phyloP scores from a whole-genome alignment of 2,797 vertebrate species.

The Phrynocephalus forsythii region DNA sequence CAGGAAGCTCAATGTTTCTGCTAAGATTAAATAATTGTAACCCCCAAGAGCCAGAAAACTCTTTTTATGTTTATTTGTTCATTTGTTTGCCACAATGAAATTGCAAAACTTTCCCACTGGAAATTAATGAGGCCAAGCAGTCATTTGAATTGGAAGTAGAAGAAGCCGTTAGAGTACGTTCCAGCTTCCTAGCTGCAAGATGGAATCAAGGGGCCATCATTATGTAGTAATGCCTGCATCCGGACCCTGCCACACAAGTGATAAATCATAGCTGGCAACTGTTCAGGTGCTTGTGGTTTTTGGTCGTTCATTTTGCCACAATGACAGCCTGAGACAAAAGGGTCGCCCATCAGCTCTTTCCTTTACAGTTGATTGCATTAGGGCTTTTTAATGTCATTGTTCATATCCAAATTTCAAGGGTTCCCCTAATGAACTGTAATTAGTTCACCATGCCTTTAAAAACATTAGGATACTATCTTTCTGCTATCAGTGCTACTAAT shows the following conservation, averaged over 20 bases:
- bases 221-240: neutral
- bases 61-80: neutral
- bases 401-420: slow-evolving; percentile 27
- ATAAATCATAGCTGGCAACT: slow-evolving; percentile 6
- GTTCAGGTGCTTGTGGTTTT: neutral
- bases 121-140: neutral
- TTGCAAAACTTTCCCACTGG: neutral
- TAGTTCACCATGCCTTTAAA: slow-evolving; percentile 6
- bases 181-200: neutral
- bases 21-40: neutral
- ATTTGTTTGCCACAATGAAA: neutral
- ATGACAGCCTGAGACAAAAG: neutral
- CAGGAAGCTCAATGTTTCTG: neutral
- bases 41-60: neutral
- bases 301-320: neutral
- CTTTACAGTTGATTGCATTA: slow-evolving; percentile 9
- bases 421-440: slow-evolving; percentile 38
- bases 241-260: neutral
- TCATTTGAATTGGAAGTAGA: neutral
- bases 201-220: neutral
- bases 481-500: slow-evolving; percentile 30
- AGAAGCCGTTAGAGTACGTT: neutral
- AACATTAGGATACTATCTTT: slow-evolving; percentile 1
- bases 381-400: slow-evolving; percentile 1
- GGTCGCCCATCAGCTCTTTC: neutral